Evolutionary conservation across 2,888 invertebrate species (phyloP).

Genomic region (Caenorhabditis zanzibari): DNA sequence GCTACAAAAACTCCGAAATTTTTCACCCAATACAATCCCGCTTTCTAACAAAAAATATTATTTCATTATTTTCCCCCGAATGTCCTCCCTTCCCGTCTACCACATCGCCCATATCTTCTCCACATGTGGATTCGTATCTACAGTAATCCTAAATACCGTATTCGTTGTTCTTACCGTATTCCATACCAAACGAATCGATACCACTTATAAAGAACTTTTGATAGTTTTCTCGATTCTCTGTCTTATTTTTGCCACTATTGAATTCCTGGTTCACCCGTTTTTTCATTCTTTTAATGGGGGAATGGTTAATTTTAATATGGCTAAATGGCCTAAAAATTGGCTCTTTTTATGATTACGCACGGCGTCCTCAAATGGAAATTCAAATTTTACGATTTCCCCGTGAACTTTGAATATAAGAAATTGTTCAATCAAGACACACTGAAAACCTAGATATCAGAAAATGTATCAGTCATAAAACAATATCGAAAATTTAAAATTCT

Average conservation of each 20-base stretch:
- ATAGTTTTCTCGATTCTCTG: slow-evolving; percentile 17
- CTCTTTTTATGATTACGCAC: too few species aligned
- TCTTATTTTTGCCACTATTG: slow-evolving; percentile 39
- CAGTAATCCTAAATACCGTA: not conserved
- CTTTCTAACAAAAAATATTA: too few species aligned
- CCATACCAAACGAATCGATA: slow-evolving; percentile 7
- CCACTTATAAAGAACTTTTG: slow-evolving; percentile 2
- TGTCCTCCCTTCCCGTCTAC: slow-evolving; percentile 42
- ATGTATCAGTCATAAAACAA: too few species aligned
- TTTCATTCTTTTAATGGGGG: slow-evolving; percentile 39
- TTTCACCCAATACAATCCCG: too few species aligned
- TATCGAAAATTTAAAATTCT: too few species aligned
- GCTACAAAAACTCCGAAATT: too few species aligned
- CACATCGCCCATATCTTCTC: slow-evolving; percentile 14
- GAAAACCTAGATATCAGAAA: too few species aligned
- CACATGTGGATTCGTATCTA: slow-evolving; percentile 9
- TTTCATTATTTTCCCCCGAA: not conserved
- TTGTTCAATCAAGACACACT: too few species aligned
- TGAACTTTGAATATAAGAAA: too few species aligned
- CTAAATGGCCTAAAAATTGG: slow-evolving; percentile 18
- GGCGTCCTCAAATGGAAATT: too few species aligned
- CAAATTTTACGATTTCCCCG: too few species aligned
- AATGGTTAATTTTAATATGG: slow-evolving; percentile 49
- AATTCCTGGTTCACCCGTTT: slow-evolving; percentile 43
- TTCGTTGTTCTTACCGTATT: slow-evolving; percentile 1